A percentile compares a stretch with the other conserved stretches of the same genome.
phyloP scores from a whole-genome alignment of 2,113 vertebrate species.

The Macroglossus sobrinus region DNA sequence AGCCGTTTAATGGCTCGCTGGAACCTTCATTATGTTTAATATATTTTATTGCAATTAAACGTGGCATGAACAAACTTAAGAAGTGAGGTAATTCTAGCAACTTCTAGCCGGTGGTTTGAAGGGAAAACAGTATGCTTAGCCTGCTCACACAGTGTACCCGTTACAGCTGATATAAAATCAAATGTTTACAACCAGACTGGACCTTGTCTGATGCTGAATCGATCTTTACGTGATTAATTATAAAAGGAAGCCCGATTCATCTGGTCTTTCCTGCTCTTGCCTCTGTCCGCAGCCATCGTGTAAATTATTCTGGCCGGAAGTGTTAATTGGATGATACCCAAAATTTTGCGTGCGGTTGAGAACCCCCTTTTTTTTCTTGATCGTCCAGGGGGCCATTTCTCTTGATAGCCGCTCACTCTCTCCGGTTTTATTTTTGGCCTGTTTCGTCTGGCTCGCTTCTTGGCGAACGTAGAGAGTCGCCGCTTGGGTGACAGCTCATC shows the following conservation, averaged over 20 bases:
- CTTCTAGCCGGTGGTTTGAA: not conserved
- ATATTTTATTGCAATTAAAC: not conserved
- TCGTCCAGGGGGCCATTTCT: not conserved
- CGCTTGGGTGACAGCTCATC: not conserved
- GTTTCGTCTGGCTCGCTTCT: not conserved
- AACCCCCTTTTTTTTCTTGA: not conserved
- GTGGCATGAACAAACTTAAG: not conserved
- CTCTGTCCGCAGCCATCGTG: not conserved
- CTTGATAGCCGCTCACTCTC: not conserved
- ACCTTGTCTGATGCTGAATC: not conserved
- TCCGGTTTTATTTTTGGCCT: not conserved
- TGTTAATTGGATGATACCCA: not conserved
- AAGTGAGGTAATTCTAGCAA: not conserved
- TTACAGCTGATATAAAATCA: conserved; percentile 27
- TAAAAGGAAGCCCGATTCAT: not conserved
- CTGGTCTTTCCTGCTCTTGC: not conserved
- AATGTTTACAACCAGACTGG: not conserved
- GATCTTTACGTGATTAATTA: not conserved
- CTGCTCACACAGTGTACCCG: not conserved
- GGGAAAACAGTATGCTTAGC: not conserved
- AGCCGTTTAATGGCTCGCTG: not conserved
- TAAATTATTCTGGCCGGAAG: not conserved
- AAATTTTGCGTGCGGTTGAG: not conserved
- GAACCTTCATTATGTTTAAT: not conserved
- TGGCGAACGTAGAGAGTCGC: not conserved